Base-by-base conservation (phyloP, 2,113 vertebrate genomes). In the Acrocephalus kingi region DNA sequence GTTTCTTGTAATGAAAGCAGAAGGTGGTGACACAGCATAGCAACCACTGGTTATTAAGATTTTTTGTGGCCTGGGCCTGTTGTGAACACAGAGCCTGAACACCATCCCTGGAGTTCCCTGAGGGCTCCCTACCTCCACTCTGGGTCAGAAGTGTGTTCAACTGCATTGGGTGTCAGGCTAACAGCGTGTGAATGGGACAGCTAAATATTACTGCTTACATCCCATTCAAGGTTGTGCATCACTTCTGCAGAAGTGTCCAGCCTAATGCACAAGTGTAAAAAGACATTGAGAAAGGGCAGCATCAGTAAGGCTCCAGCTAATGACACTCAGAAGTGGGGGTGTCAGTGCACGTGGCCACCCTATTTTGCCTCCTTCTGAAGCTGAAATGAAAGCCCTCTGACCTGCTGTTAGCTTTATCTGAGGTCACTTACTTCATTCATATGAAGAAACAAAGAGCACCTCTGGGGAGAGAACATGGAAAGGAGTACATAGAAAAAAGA, bases 1-100 rank as follows among this genome's bases (percentile, higher is more conserved):
- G 7, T 28, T 88, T 67, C n/a, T 68, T 39, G 8, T 37, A 30
- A 51, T 6, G 23, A 77, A 86, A 27, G 28, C 61, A 67, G 48
- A 24, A 66, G 17, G 5, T 30, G 24, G 3, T 59, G 35, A 79
- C 28, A 79, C 33, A 43, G 0, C 0, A 66, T 7, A 66, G 37
- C 25, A 69, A 12, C 19, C 45, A 20, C 10, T 23, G 13, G 2
- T 66, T 39, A 48, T 28, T 24, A 46, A 63, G 17, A 6, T 75
- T 17, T 41, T 9, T 41, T 37, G 55, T 37, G 20, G 9, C 33
- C 27, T 16, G 27, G 7, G 10, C 74, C 18, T 91, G 7, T 17
- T 61, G 27, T 30, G 41, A 58, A 24, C 15, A 5, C 0, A 68
- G 25, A 10, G 23, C 45, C 48, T 63, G 39, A 62, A 6, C 48